Percentiles rank a stretch among this genome's conserved stretches.
Evolutionary conservation across 2,797 vertebrate species (phyloP).

Genomic region (Leucoraja ocellata): DNA sequence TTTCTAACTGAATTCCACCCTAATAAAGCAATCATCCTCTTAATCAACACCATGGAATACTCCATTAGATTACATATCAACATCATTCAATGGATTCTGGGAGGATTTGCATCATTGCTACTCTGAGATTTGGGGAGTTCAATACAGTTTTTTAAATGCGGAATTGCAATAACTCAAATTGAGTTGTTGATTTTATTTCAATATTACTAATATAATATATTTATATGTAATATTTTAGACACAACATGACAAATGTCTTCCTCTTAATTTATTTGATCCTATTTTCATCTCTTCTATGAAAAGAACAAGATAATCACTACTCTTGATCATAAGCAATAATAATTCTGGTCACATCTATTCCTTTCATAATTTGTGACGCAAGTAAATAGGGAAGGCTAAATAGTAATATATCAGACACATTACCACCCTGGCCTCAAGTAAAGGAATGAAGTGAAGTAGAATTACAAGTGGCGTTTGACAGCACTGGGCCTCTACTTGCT

Average conservation of each 20-base stretch:
- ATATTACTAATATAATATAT: not conserved
- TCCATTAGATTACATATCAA: no score
- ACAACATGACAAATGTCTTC: no score
- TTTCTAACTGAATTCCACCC: not conserved
- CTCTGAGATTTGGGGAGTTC: not conserved
- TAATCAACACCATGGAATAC: not conserved
- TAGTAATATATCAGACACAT: not conserved
- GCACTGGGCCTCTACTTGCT: no score
- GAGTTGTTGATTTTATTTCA: not conserved
- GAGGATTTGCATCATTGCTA: not conserved
- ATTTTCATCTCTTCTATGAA: not conserved
- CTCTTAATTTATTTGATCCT: not conserved
- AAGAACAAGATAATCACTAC: not conserved
- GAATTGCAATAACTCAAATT: slow-evolving; percentile 17
- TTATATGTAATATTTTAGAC: not conserved
- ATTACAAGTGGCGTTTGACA: no score
- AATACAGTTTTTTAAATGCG: not conserved
- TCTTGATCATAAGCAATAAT: not conserved
- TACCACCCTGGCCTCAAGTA: not conserved
- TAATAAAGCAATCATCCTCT: not conserved
- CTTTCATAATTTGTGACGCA: not conserved
- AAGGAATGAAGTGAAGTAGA: not conserved
- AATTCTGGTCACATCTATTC: not conserved
- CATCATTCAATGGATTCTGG: not conserved
- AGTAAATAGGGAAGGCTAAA: not conserved